Conservation (phyloP, 1,140 invertebrate genomes). For the Zaprionus kolodkinae region DNA sequence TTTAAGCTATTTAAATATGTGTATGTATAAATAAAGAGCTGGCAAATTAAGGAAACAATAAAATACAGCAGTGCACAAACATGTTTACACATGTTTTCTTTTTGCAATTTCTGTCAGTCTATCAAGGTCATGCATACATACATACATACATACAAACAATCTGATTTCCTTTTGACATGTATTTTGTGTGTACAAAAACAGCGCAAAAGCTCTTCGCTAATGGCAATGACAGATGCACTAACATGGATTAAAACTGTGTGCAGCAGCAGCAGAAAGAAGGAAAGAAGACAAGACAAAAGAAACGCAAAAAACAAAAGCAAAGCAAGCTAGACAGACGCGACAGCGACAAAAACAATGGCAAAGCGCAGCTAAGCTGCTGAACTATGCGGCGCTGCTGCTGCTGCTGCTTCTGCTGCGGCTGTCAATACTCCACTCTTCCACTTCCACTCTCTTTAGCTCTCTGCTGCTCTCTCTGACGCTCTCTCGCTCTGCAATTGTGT, state of each 20-base stretch:
- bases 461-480: not conserved
- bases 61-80: not conserved
- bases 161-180: constrained; percentile 33
- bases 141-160: constrained; percentile 15
- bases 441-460: not conserved
- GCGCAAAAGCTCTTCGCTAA: constrained; percentile 30
- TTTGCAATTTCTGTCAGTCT: constrained; percentile 13
- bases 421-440: constrained; percentile 5
- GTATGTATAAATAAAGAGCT: not conserved
- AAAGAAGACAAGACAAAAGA: constrained; percentile 43
- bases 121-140: constrained; percentile 31
- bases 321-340: constrained; percentile 15
- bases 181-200: constrained; percentile 27
- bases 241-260: constrained; percentile 56
- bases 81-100: constrained; percentile 12
- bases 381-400: constrained; percentile 21
- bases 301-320: constrained; percentile 25
- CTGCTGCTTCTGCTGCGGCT: constrained; percentile 21
- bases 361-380: constrained; percentile 21
- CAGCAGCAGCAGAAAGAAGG: constrained; percentile 15
- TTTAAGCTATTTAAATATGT: not conserved
- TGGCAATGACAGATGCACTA: constrained; percentile 59
- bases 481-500: constrained; percentile 21
- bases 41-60: not conserved
- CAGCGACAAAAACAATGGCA: constrained; percentile 27